Conservation (phyloP, 2,888 invertebrate genomes). For the Epistrophe grossulariae region DNA sequence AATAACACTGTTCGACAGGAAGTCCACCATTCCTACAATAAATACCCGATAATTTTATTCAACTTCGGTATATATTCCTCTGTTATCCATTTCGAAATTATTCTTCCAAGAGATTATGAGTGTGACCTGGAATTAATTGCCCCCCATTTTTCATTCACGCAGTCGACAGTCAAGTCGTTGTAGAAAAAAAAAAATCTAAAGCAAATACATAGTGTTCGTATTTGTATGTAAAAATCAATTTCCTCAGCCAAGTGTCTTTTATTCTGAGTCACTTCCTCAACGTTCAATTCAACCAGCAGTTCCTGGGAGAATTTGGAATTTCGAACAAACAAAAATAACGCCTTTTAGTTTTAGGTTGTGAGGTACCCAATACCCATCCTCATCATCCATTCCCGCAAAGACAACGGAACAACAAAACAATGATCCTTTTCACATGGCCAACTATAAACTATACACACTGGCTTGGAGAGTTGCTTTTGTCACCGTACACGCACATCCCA, state of each 20-base stretch:
- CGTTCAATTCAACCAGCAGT: conserved; percentile 7
- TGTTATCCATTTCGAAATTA: conserved; percentile 20
- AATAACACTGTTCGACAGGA: conserved; percentile 61
- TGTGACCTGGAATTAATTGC: conserved; percentile 75
- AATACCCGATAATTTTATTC: conserved; percentile 56
- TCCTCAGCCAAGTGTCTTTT: conserved; percentile 59
- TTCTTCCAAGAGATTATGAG: conserved; percentile 65
- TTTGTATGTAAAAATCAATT: conserved; percentile 59
- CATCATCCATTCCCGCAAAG: conserved; percentile 47
- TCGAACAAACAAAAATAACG: neutral
- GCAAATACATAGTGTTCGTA: conserved; percentile 41
- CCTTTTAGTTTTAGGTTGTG: neutral
- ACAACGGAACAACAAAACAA: conserved; percentile 57
- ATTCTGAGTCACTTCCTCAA: conserved; percentile 63
- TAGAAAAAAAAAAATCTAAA: conserved; percentile 25
- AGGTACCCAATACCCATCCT: neutral
- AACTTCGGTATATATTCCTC: conserved; percentile 1
- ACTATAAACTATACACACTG: conserved; percentile 10
- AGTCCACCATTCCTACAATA: conserved; percentile 41
- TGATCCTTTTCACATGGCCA: conserved; percentile 70
- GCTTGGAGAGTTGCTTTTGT: conserved; percentile 61
- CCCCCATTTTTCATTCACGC: conserved; percentile 64
- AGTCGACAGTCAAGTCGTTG: neutral
- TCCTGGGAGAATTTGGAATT: conserved; percentile 47
- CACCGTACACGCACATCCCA: conserved; percentile 67